These are phyloP conservation scores for Pyrocoelia pectoralis DNA, from an alignment of 2,888 invertebrate genomes.

Conservation along the genomic window DNA sequence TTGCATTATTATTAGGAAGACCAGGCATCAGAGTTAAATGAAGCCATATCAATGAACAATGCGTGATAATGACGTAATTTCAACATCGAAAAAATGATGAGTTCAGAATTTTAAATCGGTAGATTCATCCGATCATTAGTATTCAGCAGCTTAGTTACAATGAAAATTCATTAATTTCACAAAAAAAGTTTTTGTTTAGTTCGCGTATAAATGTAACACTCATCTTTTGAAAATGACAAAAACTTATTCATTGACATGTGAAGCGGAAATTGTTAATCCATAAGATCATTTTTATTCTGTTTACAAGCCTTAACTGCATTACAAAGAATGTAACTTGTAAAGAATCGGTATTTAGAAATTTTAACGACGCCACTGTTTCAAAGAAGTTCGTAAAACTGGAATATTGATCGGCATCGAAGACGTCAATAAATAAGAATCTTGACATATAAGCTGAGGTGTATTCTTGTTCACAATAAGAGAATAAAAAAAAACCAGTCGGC, in stretches of 20 bases:
- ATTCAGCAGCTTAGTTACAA: too few species aligned
- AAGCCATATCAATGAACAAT: too few species aligned
- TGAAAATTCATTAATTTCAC: not conserved
- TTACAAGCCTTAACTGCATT: not conserved
- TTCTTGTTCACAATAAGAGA: conserved; percentile 37
- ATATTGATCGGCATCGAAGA: conserved; percentile 26
- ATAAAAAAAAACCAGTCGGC: conserved; percentile 55
- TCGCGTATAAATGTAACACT: not conserved
- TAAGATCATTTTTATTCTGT: conserved; percentile 1
- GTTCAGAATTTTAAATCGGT: too few species aligned
- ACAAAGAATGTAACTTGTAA: conserved; percentile 1
- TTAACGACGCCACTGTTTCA: conserved; percentile 9
- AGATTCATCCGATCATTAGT: too few species aligned
- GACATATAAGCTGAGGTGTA: conserved; percentile 33
- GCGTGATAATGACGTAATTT: too few species aligned
- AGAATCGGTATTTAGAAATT: not conserved
- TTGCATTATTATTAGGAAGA: too few species aligned
- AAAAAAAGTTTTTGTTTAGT: not conserved
- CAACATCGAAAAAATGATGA: too few species aligned
- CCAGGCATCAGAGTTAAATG: too few species aligned
- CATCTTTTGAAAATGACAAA: not conserved
- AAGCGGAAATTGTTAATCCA: not conserved
- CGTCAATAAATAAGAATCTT: conserved; percentile 40
- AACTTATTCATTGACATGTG: not conserved
- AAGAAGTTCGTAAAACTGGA: conserved; percentile 30